These are phyloP conservation scores for Thomomys bottae DNA, from an alignment of 2,113 vertebrate species.

Conservation along the genomic window DNA sequence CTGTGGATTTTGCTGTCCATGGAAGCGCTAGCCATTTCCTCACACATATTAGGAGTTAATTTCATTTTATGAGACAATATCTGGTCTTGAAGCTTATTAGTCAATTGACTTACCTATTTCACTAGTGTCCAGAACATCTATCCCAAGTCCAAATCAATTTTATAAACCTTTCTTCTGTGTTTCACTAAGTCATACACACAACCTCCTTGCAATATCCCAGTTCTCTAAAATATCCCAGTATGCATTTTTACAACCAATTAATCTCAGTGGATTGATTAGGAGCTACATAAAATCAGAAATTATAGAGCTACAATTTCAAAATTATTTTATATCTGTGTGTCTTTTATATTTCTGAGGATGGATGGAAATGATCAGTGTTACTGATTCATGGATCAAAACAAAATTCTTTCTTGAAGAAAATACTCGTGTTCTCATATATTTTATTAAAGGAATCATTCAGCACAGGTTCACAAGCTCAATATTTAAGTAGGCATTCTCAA, in stretches of 20 bases:
- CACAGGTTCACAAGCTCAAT: background rate
- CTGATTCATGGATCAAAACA: background rate
- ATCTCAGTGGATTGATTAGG: background rate
- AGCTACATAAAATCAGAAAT: background rate
- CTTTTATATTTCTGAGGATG: background rate
- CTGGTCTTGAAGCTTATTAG: background rate
- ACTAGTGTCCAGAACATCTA: background rate
- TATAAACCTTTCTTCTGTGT: background rate
- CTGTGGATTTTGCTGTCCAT: background rate
- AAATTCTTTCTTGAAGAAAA: background rate
- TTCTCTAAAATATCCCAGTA: background rate
- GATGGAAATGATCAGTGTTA: background rate
- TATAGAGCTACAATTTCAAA: background rate
- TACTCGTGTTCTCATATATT: background rate
- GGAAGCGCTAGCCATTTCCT: background rate
- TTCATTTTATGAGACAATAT: slow-evolving; percentile 12
- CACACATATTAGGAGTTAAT: background rate
- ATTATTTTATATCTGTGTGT: background rate
- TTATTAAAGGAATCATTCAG: background rate
- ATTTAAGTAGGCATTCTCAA: slow-evolving; percentile 10
- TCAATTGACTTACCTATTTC: slow-evolving; percentile 1
- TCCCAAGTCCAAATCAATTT: background rate
- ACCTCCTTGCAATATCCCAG: background rate
- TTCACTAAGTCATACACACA: background rate
- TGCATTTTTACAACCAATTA: background rate